Percentiles rank a stretch among this genome's conserved stretches.
These are phyloP conservation scores for Babyrousa celebensis DNA, from an alignment of 2,797 vertebrate genomes.

Conservation along the genomic window DNA sequence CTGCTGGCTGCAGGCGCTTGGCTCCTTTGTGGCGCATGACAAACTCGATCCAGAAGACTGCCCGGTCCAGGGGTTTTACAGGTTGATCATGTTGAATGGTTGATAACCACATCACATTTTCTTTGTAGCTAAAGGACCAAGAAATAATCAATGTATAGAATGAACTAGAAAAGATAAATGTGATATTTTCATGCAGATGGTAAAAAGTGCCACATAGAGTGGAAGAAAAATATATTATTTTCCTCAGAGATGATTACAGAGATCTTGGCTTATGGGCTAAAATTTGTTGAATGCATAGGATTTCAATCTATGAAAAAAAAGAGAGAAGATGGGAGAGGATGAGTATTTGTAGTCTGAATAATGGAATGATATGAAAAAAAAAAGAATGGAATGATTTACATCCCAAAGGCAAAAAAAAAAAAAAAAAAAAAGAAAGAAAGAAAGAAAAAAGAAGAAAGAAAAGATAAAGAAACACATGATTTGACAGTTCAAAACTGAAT, in stretches of 20 bases:
- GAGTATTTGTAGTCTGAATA: not conserved
- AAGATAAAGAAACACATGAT: not conserved
- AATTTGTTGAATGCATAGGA: not conserved
- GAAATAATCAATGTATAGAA: not conserved
- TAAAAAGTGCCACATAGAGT: not conserved
- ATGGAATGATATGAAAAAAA: not conserved
- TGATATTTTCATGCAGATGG: not conserved
- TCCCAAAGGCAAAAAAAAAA: not conserved
- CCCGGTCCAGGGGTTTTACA: constrained; percentile 85
- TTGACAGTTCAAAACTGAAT: not conserved
- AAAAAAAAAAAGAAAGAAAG: too few species aligned
- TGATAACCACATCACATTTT: constrained; percentile 90
- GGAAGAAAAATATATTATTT: not conserved
- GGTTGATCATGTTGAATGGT: constrained; percentile 91
- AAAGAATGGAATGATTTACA: not conserved
- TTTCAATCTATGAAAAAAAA: not conserved
- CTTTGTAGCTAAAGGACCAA: constrained; percentile 89
- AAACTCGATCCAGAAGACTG: not conserved
- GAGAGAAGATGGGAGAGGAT: not conserved
- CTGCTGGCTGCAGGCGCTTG: constrained; percentile 91
- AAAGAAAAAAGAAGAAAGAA: not conserved
- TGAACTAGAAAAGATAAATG: not conserved
- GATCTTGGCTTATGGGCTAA: not conserved
- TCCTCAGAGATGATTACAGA: not conserved
- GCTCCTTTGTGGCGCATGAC: not conserved